Base-by-base conservation (phyloP, 1,140 invertebrate genomes). In the Formica selysi region DNA sequence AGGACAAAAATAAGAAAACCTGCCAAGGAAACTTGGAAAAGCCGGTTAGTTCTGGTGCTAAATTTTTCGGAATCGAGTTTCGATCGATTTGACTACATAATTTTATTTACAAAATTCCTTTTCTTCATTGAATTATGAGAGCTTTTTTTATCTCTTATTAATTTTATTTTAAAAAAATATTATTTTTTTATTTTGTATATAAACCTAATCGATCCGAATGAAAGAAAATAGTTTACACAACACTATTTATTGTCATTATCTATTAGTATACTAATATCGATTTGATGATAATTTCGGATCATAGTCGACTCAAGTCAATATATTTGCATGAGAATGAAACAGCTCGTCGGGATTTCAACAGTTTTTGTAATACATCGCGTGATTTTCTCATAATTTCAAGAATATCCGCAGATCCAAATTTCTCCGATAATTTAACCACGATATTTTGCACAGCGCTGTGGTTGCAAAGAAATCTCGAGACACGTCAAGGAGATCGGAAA, bases 371-470 rank as follows among this genome's bases (percentile, higher is more conserved):
- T 54, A 13, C 6, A 48, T 16, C 26, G 44, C 70, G 68, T 61
- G 11, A 51, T 51, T 71, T 38, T 36, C 36, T 22, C n/a, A 71
- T 41, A 26, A 73, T 73, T 61, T 62, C 11, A 51, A 73, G 3
- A 81, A 81, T 48, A 48, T 41, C 5, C 5, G 16, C 8, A 16
- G 3, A 57, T 13, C n/a, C 48, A 0, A 73, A 81, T 73, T 73
- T 71, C n/a, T 59, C 2, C 38, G 68, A 83, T 83, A 83, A 83
- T 74, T 83, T 44, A 74, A 36, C 13, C 29, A 26, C 38, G 13
- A 74, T 83, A 83, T 83, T 83, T 41, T n/a, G 61, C 61, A 48
- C n/a, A 83, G 68, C 7, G 38, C 10, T 22, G 19, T 3, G 7
- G 19, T 19, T 44, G 29, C 59, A 29, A 59, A 85, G 67, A 41